Conservation (phyloP, 1,140 invertebrate genomes). For the Diachasmimorpha longicaudata region DNA sequence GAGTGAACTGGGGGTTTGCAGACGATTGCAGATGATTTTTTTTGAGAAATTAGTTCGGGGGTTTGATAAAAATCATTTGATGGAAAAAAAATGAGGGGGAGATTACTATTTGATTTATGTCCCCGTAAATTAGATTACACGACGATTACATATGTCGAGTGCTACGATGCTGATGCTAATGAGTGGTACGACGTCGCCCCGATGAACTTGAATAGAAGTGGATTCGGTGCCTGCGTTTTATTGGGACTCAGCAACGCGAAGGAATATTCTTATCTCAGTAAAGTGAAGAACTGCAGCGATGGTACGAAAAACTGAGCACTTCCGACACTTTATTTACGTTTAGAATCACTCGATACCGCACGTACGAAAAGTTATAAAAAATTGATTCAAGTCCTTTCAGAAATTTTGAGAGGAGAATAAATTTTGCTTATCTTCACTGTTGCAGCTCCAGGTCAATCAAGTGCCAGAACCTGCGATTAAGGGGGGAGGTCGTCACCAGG, state of each 20-base stretch:
- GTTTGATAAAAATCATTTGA: no score
- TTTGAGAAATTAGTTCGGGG: not conserved
- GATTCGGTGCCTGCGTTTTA: constrained; percentile 83
- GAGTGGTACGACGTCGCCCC: constrained; percentile 73
- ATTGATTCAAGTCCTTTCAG: no score
- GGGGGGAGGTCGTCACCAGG: no score
- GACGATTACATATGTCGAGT: constrained; percentile 75
- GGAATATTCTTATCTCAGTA: constrained; percentile 67
- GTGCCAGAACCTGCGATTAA: no score
- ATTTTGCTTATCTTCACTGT: no score
- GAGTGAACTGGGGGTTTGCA: constrained; percentile 50
- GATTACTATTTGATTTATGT: no score
- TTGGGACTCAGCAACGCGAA: constrained; percentile 77
- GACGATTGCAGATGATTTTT: not conserved
- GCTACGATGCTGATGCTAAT: constrained; percentile 71
- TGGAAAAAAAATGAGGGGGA: no score
- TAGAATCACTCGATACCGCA: no score
- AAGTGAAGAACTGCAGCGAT: constrained; percentile 33
- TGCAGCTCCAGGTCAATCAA: no score
- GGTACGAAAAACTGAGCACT: not conserved
- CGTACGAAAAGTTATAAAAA: no score
- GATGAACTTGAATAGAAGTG: constrained; percentile 79
- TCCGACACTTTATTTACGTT: no score
- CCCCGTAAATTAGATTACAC: constrained; percentile 51
- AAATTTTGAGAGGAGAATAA: no score